Percentiles rank a stretch among this genome's conserved stretches.
Evolutionary conservation across 1,140 invertebrate genomes (phyloP).

Genomic region (Fopius arisanus): DNA sequence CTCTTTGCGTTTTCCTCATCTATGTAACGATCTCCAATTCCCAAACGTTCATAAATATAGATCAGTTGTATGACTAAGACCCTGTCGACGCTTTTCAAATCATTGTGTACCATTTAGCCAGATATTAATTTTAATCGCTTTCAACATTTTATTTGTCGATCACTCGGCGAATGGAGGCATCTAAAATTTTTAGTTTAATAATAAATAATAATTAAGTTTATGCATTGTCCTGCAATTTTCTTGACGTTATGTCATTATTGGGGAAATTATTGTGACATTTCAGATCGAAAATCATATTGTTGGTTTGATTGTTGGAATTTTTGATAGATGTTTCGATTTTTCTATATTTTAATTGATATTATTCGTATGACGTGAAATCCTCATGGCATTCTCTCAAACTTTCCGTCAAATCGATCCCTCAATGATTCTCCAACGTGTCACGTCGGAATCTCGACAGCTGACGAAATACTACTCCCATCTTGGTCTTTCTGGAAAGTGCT

Average conservation of each 20-base stretch:
- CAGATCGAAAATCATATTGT: no score
- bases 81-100: slow-evolving; percentile 21
- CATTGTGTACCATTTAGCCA: not conserved
- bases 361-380: not conserved
- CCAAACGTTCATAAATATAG: slow-evolving; percentile 27
- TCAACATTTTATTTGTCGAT: not conserved
- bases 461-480: not conserved
- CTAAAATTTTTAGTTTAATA: no score
- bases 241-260: no score
- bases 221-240: no score
- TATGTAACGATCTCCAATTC: slow-evolving; percentile 30
- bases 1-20: slow-evolving; percentile 13
- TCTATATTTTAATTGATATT: no score
- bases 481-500: not conserved
- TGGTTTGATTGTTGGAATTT: no score
- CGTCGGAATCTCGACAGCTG: not conserved
- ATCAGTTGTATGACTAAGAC: slow-evolving; percentile 14
- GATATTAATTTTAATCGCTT: not conserved
- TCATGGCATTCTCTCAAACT: not conserved
- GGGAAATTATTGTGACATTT: no score
- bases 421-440: not conserved
- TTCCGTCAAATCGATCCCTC: not conserved
- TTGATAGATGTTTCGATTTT: no score
- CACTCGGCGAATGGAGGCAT: not conserved
- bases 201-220: no score